Evolutionary conservation across 1,140 invertebrate species (phyloP), one percentile per base, ranked within the genome.

Genomic region (Trichomalopsis sarcophagae): DNA sequence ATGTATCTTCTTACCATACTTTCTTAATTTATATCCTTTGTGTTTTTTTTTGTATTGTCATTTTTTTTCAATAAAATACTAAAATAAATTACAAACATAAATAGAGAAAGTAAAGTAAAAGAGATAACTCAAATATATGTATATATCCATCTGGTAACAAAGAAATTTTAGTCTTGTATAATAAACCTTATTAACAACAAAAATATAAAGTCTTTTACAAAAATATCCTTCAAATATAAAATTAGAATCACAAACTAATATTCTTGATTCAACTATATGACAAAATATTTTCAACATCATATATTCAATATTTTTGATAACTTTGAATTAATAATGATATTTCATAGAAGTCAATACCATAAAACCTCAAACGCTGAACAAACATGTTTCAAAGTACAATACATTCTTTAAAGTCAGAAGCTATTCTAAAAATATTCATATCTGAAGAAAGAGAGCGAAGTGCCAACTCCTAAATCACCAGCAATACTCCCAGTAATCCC

Each of bases 381-480:
- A 33, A 66, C 62, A 80, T 23, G 3, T 33, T 62, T 33, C 47
- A 44, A 76, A 21, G 44, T 7, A 21, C 27, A 33, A 84, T 77
- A 81, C 68, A 85, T 85, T 80, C 27, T 50, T 17, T 84, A 47
- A 83, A 84, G 74, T 69, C 30, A n/a, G 47, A 21, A 66, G 74
- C 13, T 23, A 69, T 73, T 81, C 80, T 81, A 81, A 81, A 81
- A 81, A 81, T 81, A 81, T 81, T 36, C 44, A 81, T 73, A 73
- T 81, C 40, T 81, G 27, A 27, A 81, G 68, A 81, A 81, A 81
- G 68, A 6, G n/a, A 81, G 68, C 4, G 11, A 81, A 30, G 80
- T 81, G 80, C 80, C 80, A 81, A 81, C 36, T 73, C 40, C 68
- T 77, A 77, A 81, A 81, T 82, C 30, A 50, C 55, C 50, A 81